Conservation (phyloP, 2,888 invertebrate species). For the Eustalomyia histrio region DNA sequence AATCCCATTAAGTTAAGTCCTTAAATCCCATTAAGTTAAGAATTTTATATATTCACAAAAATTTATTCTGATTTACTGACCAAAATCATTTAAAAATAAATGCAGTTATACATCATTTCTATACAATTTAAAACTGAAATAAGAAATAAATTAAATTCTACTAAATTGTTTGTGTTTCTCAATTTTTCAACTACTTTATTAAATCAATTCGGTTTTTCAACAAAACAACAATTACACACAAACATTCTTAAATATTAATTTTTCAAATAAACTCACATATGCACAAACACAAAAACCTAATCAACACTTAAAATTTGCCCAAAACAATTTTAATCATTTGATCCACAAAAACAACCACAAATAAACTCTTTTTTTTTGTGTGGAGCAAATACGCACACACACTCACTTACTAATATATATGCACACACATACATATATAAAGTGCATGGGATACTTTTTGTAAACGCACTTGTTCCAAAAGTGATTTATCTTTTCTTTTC, state of each 20-base stretch:
- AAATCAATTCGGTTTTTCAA: constrained; percentile 40
- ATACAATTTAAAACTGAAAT: not conserved
- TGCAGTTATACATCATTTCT: too few species aligned
- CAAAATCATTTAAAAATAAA: too few species aligned
- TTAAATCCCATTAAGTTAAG: too few species aligned
- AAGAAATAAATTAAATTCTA: constrained; percentile 45
- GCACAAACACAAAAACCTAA: constrained; percentile 69
- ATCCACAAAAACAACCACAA: constrained; percentile 72
- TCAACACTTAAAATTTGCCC: constrained; percentile 69
- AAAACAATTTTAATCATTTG: constrained; percentile 73
- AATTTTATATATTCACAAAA: too few species aligned
- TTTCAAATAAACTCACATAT: constrained; percentile 54
- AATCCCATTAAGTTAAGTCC: too few species aligned
- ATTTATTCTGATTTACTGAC: too few species aligned
- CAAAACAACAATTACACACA: not conserved
- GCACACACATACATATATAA: not conserved
- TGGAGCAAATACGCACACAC: not conserved
- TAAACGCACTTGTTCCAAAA: constrained; percentile 56
- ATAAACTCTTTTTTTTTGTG: constrained; percentile 62
- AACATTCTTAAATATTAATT: constrained; percentile 61
- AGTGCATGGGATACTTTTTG: not conserved
- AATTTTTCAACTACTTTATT: constrained; percentile 47
- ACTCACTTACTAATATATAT: constrained; percentile 18
- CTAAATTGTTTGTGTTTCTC: constrained; percentile 18
- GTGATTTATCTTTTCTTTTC: constrained; percentile 64